Evolutionary conservation across 2,888 invertebrate species (phyloP), one percentile per base, ranked within the genome.

Genomic region (Laothoe populi): DNA sequence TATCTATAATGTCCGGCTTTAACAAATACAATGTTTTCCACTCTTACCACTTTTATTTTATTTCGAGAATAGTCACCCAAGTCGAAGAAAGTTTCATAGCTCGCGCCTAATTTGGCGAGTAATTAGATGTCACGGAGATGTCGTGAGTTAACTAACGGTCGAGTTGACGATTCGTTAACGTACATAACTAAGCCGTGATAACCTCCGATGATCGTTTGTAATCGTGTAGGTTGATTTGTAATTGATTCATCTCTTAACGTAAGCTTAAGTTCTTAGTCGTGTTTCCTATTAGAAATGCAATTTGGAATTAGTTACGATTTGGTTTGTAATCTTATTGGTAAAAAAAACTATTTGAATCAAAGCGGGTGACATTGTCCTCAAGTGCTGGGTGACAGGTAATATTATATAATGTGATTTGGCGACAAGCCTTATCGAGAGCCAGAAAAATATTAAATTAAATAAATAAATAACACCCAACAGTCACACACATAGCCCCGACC

Each of bases 81-180:
- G 63, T 59, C 35, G 38, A 74, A 75, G 76, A 81, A 81, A 82
- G 76, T 78, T 77, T 72, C 78, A 75, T 76, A 80, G 74, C 76
- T 74, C 64, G 61, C 66, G 70, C 73, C 75, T 86, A 83, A 86
- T 86, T 84, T 82, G 81, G 77, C 82, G 82, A 77, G 75, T 86
- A 86, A 86, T 86, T 82, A 82, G 77, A 78, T 83, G 85, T 86
- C 84, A 84, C 81, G 77, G 75, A 73, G 71, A 65, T 70, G 62
- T 61, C 61, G 16, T 57, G 45, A 46, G 46, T 62, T 23, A 48
- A 59, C 57, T 26, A 38, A 38, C 46, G 23, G 68, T 71, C 69
- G 79, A 81, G 66, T 72, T 71, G 80, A 80, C 76, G 75, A 75
- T 66, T 74, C 78, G 79, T 81, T 72, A 79, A 78, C 71, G 71